These are phyloP conservation scores for Venustaconcha ellipsiformis DNA, from an alignment of 1,140 invertebrate species.

Conservation along the genomic window DNA sequence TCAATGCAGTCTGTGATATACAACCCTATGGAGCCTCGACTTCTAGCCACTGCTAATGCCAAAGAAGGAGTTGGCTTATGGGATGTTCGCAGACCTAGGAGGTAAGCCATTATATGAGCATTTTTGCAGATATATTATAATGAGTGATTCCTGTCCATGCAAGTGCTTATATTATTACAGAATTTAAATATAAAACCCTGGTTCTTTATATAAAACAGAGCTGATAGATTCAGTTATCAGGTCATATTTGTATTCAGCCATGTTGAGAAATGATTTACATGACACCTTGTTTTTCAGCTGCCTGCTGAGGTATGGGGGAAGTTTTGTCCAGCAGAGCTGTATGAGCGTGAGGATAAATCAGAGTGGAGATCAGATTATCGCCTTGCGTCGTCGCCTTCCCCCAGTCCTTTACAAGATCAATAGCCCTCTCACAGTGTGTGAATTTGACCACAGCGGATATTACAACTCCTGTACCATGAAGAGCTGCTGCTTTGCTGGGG, in stretches of 20 bases:
- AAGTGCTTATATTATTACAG: no score
- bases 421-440: slow-evolving; percentile 78
- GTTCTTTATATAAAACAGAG: no score
- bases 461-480: slow-evolving; percentile 98
- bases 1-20: slow-evolving; percentile 93
- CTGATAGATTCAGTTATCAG: no score
- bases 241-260: no score
- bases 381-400: slow-evolving; percentile 83
- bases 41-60: slow-evolving; percentile 89
- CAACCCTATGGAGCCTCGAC: slow-evolving; percentile 84
- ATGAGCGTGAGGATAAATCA: slow-evolving; percentile 93
- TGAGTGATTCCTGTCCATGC: no score
- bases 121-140: not conserved
- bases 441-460: slow-evolving; percentile 92
- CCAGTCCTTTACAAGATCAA: slow-evolving; percentile 84
- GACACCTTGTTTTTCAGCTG: slow-evolving; percentile 57
- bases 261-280: not conserved
- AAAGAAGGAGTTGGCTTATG: slow-evolving; percentile 89
- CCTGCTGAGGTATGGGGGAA: slow-evolving; percentile 77
- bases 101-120: slow-evolving; percentile 72
- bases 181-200: no score
- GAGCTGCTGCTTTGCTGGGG: slow-evolving; percentile 93
- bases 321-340: slow-evolving; percentile 79
- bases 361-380: slow-evolving; percentile 83
- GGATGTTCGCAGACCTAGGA: slow-evolving; percentile 86